These are phyloP conservation scores for Tenualosa ilisha DNA, from an alignment of 2,797 vertebrate genomes.

Conservation along the genomic window DNA sequence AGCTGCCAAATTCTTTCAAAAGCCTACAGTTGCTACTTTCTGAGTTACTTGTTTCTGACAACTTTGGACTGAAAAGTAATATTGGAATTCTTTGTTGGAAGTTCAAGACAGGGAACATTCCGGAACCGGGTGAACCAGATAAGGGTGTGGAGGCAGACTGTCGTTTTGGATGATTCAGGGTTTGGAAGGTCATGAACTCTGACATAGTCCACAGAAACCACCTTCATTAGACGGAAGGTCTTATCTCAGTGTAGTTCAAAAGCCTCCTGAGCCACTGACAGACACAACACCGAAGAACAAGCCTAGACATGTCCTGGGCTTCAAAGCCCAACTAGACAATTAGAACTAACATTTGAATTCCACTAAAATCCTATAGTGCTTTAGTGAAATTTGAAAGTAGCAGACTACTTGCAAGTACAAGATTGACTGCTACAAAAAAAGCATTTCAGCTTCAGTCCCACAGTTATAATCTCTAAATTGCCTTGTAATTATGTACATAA, in stretches of 20 bases:
- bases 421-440: neutral
- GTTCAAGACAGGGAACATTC: neutral
- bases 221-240: neutral
- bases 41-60: neutral
- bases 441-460: neutral
- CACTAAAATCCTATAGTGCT: neutral
- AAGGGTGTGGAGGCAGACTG: neutral
- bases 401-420: neutral
- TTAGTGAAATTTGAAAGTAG: neutral
- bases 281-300: constrained; percentile 10
- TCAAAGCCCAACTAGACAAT: neutral
- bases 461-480: neutral
- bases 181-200: constrained; percentile 11
- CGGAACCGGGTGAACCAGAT: constrained; percentile 13
- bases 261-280: neutral
- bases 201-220: neutral
- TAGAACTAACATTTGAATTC: neutral
- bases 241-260: constrained; percentile 17
- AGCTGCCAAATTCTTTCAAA: neutral
- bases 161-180: neutral
- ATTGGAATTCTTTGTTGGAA: neutral
- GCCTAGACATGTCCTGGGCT: neutral
- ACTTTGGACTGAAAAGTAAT: neutral
- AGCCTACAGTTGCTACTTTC: neutral
- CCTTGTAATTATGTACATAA: neutral